Conservation (phyloP, 2,113 vertebrate species). For the Prunella fulvescens region DNA sequence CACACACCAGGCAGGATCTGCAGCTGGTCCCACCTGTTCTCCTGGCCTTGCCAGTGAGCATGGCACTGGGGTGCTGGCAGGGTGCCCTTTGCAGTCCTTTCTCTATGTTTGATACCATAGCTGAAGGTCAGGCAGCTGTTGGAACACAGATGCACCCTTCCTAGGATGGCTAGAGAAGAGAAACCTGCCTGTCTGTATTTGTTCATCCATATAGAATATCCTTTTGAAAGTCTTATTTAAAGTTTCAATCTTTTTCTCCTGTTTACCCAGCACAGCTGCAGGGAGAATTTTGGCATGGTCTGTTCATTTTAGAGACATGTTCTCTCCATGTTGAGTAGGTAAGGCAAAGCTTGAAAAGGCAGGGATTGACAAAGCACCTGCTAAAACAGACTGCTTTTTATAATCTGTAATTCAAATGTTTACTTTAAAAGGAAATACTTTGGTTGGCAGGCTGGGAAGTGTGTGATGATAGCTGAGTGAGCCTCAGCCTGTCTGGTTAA, state of each 20-base stretch:
- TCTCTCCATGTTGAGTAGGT: neutral
- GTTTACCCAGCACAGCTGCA: neutral
- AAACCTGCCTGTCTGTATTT: neutral
- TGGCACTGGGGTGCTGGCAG: neutral
- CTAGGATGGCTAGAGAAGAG: neutral
- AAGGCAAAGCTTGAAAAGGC: neutral
- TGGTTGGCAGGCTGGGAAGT: neutral
- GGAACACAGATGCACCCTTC: neutral
- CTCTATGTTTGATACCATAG: rapidly evolving
- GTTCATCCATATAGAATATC: neutral
- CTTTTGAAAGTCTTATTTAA: neutral
- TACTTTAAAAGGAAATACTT: constrained; percentile 24
- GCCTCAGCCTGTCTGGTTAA: neutral
- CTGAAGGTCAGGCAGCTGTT: neutral
- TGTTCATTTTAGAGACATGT: neutral
- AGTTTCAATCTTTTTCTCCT: neutral
- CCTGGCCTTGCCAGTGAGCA: neutral
- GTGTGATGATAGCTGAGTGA: neutral
- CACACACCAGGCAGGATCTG: rapidly evolving
- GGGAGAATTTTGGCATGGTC: neutral
- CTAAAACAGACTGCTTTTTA: neutral
- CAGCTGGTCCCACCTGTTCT: neutral
- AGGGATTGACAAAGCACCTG: constrained; percentile 22
- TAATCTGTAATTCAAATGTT: constrained; percentile 36
- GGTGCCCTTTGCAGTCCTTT: neutral